Percentiles rank a stretch among this genome's conserved stretches.
Conservation (phyloP, 2,888 invertebrate genomes). For the Diabrotica balteata region DNA sequence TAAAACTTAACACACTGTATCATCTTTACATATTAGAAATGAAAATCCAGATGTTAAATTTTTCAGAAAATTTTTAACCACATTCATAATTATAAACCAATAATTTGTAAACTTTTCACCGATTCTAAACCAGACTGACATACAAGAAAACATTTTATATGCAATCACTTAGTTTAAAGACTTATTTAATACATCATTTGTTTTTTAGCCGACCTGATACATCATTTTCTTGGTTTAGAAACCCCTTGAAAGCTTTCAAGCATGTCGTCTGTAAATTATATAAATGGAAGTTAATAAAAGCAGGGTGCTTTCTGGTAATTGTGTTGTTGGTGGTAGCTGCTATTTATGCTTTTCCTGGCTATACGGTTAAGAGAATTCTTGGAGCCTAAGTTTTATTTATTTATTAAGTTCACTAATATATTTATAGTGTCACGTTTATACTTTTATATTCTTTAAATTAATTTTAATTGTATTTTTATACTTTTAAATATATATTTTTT, state of each 20-base stretch:
- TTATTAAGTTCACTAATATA: too few relatives aligned
- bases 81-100: too few relatives aligned
- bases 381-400: slow-evolving; percentile 42
- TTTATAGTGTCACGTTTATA: too few relatives aligned
- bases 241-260: slow-evolving; percentile 63
- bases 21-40: too few relatives aligned
- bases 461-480: too few relatives aligned
- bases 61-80: too few relatives aligned
- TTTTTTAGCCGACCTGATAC: slow-evolving; percentile 67
- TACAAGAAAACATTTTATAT: not conserved
- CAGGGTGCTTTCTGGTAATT: slow-evolving; percentile 51
- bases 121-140: not conserved
- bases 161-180: not conserved
- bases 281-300: slow-evolving; percentile 58
- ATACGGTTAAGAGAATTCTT: slow-evolving; percentile 61
- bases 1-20: too few relatives aligned
- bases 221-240: slow-evolving; percentile 67
- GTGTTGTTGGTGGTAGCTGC: slow-evolving; percentile 54
- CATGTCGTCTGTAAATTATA: slow-evolving; percentile 57
- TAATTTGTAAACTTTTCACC: too few relatives aligned
- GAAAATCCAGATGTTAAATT: too few relatives aligned
- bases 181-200: slow-evolving; percentile 23
- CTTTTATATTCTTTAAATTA: too few relatives aligned
- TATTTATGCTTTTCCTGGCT: slow-evolving; percentile 63
- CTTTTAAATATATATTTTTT: too few relatives aligned